These are phyloP conservation scores for Ptiloglossa arizonensis DNA, from an alignment of 1,140 invertebrate species.

Conservation along the genomic window DNA sequence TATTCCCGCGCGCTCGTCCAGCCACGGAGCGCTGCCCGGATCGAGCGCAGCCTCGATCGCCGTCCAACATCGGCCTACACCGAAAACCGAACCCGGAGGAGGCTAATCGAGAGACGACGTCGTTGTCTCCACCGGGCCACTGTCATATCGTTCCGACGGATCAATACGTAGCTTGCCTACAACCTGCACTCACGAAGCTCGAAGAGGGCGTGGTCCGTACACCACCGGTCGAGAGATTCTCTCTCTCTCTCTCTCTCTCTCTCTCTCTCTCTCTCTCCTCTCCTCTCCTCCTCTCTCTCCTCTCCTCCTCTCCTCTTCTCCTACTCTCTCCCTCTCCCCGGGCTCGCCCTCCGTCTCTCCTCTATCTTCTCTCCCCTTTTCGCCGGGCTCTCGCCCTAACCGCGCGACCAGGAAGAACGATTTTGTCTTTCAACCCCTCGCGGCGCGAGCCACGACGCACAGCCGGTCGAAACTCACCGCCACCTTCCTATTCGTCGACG, in stretches of 20 bases:
- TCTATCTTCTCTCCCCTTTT: conserved; percentile 19
- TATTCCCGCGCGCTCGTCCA: too few species aligned
- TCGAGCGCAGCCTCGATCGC: too few species aligned
- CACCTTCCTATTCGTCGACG: conserved; percentile 31
- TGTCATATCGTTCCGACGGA: conserved; percentile 78
- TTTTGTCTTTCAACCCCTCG: conserved; percentile 65
- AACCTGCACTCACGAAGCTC: conserved; percentile 77
- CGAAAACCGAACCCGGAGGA: conserved; percentile 37
- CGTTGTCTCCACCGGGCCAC: conserved; percentile 78
- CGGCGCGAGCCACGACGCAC: conserved; percentile 11
- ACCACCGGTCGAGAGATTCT: conserved; percentile 72
- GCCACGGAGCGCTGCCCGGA: too few species aligned
- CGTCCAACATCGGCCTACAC: neutral
- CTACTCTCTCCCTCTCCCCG: conserved; percentile 25
- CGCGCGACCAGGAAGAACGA: conserved; percentile 53
- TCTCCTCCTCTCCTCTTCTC: conserved; percentile 37
- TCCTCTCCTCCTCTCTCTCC: conserved; percentile 28
- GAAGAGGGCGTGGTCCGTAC: conserved; percentile 80
- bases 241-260: conserved; percentile 43
- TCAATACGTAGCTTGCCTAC: conserved; percentile 80
- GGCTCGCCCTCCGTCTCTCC: conserved; percentile 38
- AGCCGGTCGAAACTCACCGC: conserved; percentile 32
- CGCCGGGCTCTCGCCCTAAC: conserved; percentile 9
- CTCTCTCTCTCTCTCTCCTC: conserved; percentile 24
- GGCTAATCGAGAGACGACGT: conserved; percentile 79